phyloP scores from a whole-genome alignment of 64 coral and sea anemone genomes.

The Pocillopora damicornis region DNA sequence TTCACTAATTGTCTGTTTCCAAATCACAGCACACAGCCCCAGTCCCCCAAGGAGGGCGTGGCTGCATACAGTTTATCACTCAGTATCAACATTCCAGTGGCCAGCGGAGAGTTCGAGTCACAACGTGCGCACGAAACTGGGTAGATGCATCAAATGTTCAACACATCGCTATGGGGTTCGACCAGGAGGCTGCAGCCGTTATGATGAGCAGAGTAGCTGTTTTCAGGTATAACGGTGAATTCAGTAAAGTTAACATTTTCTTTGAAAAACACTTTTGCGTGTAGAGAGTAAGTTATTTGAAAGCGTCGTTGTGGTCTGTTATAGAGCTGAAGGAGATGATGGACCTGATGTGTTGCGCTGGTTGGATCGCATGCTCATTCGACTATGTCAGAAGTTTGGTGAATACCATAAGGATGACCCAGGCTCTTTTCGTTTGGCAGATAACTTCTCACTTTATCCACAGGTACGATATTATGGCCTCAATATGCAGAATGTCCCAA shows the following conservation, averaged over 20 bases:
- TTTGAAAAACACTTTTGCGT: neutral
- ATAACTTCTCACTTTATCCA: conserved; percentile 95
- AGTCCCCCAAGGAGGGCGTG: conserved; percentile 89
- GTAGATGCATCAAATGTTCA: conserved; percentile 76
- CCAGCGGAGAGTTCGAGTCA: conserved; percentile 94
- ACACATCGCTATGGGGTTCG: conserved; percentile 88
- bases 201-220: conserved; percentile 99
- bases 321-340: conserved; percentile 86
- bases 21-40: conserved; percentile 84
- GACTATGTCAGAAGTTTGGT: conserved; percentile 99
- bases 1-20: neutral
- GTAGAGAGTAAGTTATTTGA: neutral
- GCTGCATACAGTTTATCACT: conserved; percentile 95
- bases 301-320: neutral
- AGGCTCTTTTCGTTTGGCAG: conserved; percentile 86
- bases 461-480: conserved; percentile 51
- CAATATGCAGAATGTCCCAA: too few relatives aligned
- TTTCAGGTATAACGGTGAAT: conserved; percentile 31
- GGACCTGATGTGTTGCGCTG: conserved; percentile 95
- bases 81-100: conserved; percentile 99
- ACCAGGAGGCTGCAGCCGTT: conserved; percentile 91
- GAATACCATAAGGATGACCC: conserved; percentile 97
- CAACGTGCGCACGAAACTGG: conserved; percentile 98
- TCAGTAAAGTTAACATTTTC: neutral
- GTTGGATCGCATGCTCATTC: conserved; percentile 97